Evolutionary conservation across 2,888 invertebrate species (phyloP), one percentile per base, ranked within the genome.

Genomic region (Nowickia ferox): DNA sequence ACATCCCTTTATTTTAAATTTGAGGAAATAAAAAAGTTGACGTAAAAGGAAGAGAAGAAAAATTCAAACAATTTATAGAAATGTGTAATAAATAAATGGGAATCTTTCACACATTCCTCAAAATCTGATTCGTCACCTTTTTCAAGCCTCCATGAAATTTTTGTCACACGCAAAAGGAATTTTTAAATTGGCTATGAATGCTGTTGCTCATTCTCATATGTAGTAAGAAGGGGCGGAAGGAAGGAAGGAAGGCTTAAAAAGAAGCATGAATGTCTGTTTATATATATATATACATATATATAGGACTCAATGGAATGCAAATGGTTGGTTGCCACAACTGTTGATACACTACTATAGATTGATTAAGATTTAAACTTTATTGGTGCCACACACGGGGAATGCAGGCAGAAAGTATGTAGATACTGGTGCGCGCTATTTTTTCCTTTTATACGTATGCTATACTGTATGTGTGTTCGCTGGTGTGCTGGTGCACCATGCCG

Each of bases 131-230:
- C 72, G 77, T 77, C 77, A 78, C 72, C 51, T 83, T 72, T 38
- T 59, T 66, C 71, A 83, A 83, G 65, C 53, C 72, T 65, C 51
- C 77, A 72, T 77, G 66, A 83, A 83, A 77, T 78, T 77, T 72
- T 57, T 77, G 71, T 72, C 71, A 59, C 83, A 83, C 77, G 83
- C 77, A 83, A 65, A 78, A 77, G 66, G 83, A 83, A 83, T 83
- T 83, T 77, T 17, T 48, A 76, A 65, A 72, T 72, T 72, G 30
- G 44, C 13, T 71, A 65, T 38, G 57, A 63, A 77, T 57, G 77
- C 77, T 83, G 72, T 77, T 83, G 83, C 72, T 77, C 65, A 83
- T 55, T 42, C n/a, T 6, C 10, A 5, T 53, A 53, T 1, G 8
- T 17, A 2, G 9, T 19, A n/a, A 15, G 48, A 48, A 19, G 13